Evolutionary conservation across 2,113 vertebrate genomes (phyloP), one percentile per base, ranked within the genome.

Genomic region (Odobenus rosmarus): DNA sequence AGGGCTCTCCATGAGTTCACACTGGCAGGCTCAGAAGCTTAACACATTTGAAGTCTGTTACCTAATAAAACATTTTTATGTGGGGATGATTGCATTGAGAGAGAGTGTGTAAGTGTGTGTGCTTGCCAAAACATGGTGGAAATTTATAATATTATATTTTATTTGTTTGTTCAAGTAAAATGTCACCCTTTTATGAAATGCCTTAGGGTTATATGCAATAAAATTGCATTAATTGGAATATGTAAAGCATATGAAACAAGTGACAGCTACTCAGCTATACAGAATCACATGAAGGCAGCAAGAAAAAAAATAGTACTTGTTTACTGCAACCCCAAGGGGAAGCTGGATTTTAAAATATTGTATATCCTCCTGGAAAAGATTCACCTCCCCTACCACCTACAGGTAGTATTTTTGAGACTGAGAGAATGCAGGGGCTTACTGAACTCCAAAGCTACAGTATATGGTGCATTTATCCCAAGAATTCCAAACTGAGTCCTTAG

Each of bases 201-300:
- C 53, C 74, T 67, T 31, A 11, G 61, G 28, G 49, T 83, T 55
- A 49, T 39, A 80, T 55, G 80, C 57, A 90, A 51, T 93, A 62
- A 90, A 82, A 83, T 42, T 64, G 31, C 14, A 61, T 90, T 97
- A 95, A 91, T 80, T 97, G 39, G 77, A 95, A 96, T 84, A 95
- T 69, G 55, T 53, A 95, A 96, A 84, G 18, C 46, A 72, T 72
- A 12, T 79, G 36, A 93, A 90, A 53, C 36, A 95, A 93, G 39
- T 84, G 61, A 79, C 53, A 90, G 53, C 24, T 42, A 42, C 2
- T 42, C 1, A 62, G 13, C 36, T 51, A 83, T 31, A 53, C 23
- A 80, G 69, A 92, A 92, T 7, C 9, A 33, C 33, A 26, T 26
- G 62, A 42, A 95, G 64, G 8, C 42, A 49, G 33, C 6, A 19